Evolutionary conservation across 2,797 vertebrate species (phyloP).

Genomic region (Rhynchonycteris naso): DNA sequence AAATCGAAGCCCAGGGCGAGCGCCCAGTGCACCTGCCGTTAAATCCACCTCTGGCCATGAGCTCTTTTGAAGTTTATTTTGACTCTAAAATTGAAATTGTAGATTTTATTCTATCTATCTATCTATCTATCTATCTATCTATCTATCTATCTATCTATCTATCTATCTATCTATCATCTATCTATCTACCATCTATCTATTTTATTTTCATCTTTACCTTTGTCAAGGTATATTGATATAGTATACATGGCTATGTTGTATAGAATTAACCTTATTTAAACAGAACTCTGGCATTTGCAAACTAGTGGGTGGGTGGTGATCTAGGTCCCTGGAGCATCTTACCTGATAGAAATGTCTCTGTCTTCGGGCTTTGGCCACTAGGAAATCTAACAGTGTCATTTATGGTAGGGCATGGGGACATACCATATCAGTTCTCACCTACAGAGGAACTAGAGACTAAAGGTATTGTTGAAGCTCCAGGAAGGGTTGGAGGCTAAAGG

Average conservation of each 20-base stretch:
- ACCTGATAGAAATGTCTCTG: neutral
- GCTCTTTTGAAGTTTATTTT: slow-evolving; percentile 42
- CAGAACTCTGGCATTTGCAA: neutral
- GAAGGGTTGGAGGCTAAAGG: neutral
- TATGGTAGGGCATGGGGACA: neutral
- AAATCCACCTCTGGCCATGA: neutral
- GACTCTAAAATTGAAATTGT: slow-evolving; percentile 34
- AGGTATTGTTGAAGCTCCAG: neutral
- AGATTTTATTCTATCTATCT: neutral
- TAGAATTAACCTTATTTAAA: slow-evolving; percentile 1
- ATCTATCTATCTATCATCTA: neutral
- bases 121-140: neutral
- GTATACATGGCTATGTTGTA: neutral
- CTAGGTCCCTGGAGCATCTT: neutral
- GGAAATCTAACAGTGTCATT: neutral
- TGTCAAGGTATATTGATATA: neutral
- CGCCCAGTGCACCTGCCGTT: too few relatives aligned
- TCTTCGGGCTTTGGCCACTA: neutral
- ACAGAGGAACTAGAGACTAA: neutral
- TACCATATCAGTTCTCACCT: neutral
- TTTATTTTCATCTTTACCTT: neutral
- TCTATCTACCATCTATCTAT: neutral
- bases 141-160: neutral
- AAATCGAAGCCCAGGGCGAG: too few relatives aligned
- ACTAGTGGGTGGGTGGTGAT: neutral